Percentiles rank a stretch among this genome's conserved stretches.
Conservation (phyloP, 2,888 invertebrate genomes). For the Drosophila lutescens region DNA sequence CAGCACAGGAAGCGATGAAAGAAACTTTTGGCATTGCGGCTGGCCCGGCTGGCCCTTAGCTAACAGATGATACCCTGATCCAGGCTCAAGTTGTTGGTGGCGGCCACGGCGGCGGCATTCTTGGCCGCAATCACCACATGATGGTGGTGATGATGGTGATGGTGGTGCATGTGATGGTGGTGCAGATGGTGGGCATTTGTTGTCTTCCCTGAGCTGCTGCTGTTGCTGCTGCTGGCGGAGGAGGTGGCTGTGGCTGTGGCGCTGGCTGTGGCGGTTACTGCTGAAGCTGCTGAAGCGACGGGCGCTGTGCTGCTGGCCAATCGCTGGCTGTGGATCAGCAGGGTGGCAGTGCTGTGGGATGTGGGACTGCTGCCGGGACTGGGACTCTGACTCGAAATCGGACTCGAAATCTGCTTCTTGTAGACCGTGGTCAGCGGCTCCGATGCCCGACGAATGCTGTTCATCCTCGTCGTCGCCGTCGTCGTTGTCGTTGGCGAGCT, state of each 20-base stretch:
- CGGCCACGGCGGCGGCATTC: constrained; percentile 77
- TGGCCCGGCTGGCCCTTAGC: constrained; percentile 84
- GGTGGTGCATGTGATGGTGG: constrained; percentile 73
- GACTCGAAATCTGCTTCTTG: constrained; percentile 51
- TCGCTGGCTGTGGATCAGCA: constrained; percentile 39
- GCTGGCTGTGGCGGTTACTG: no score
- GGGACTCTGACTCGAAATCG: constrained; percentile 29
- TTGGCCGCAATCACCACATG: constrained; percentile 75
- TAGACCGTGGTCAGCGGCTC: constrained; percentile 71
- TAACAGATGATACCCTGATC: constrained; percentile 85
- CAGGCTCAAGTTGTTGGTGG: constrained; percentile 82
- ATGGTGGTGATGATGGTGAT: constrained; percentile 74
- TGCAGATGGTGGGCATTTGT: constrained; percentile 59
- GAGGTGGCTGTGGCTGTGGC: constrained; percentile 38
- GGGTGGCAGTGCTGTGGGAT: constrained; percentile 59
- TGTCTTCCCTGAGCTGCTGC: constrained; percentile 33
- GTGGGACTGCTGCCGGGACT: constrained; percentile 38
- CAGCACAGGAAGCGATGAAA: constrained; percentile 84
- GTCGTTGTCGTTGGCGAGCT: constrained; percentile 6
- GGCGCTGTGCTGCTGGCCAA: constrained; percentile 45
- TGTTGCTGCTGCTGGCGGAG: constrained; percentile 31
- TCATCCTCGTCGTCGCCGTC: constrained; percentile 24
- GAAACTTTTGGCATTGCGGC: constrained; percentile 84
- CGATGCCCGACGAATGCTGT: constrained; percentile 66
- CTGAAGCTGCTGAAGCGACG: constrained; percentile 6